Evolutionary conservation across 2,113 vertebrate species (phyloP).

Genomic region (Epinephelus lanceolatus): DNA sequence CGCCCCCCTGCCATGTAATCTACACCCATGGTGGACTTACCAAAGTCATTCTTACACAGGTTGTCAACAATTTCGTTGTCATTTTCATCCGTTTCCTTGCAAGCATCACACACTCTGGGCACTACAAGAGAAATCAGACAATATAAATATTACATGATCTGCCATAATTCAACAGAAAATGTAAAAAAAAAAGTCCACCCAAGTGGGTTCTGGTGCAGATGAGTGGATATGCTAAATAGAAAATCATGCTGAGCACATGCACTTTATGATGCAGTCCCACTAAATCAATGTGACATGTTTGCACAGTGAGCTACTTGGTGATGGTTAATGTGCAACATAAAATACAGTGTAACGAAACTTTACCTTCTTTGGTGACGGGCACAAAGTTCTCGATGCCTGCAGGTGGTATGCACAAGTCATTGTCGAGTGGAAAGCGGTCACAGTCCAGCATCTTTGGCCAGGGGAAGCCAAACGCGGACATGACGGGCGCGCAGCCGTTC

Average conservation of each 20-base stretch:
- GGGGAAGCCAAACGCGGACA: constrained; percentile 97
- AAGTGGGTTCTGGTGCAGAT: too few species aligned
- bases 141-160: background rate
- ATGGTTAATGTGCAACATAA: background rate
- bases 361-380: constrained; percentile 91
- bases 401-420: constrained; percentile 97
- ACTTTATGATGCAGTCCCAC: too few species aligned
- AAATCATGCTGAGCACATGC: too few species aligned
- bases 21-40: constrained; percentile 84
- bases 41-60: constrained; percentile 98
- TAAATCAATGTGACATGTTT: background rate
- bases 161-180: too few species aligned
- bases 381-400: constrained; percentile 87
- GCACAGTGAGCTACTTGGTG: background rate
- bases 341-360: background rate
- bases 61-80: constrained; percentile 98
- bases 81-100: constrained; percentile 93
- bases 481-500: constrained; percentile 94
- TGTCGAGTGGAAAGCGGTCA: constrained; percentile 92
- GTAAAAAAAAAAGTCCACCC: background rate
- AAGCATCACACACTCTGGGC: constrained; percentile 95
- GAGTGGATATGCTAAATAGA: too few species aligned
- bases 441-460: constrained; percentile 99
- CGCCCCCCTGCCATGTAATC: too few species aligned
- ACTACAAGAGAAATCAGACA: constrained; percentile 80